phyloP scores from a whole-genome alignment of 1,140 invertebrate genomes.

The Geopemphigus sp. region DNA sequence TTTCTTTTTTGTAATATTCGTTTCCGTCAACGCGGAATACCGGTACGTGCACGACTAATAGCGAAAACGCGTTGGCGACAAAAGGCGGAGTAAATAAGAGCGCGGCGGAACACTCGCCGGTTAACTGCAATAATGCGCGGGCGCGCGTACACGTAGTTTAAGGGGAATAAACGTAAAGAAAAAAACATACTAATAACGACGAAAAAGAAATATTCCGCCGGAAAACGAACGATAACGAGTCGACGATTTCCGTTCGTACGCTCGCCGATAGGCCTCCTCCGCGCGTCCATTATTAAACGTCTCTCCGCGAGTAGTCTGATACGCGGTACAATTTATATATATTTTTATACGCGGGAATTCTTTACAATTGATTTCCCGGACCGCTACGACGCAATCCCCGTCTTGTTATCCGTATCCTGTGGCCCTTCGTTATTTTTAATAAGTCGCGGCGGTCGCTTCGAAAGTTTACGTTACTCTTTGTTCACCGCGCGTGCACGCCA shows the following conservation, averaged over 20 bases:
- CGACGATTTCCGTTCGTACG: slow-evolving; percentile 7
- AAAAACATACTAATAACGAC: too few species aligned
- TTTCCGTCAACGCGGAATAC: too few species aligned
- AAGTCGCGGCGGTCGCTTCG: not conserved
- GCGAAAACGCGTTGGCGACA: too few species aligned
- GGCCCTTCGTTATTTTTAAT: slow-evolving; percentile 41
- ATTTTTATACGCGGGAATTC: not conserved
- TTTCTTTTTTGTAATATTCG: too few species aligned
- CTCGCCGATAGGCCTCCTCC: not conserved
- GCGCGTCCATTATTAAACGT: not conserved
- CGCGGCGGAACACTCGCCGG: too few species aligned
- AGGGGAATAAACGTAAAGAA: too few species aligned
- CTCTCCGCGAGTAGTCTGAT: not conserved
- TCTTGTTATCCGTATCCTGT: slow-evolving; percentile 32
- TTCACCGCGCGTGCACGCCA: too few species aligned
- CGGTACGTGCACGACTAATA: too few species aligned
- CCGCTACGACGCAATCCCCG: not conserved
- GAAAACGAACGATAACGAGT: slow-evolving; percentile 7
- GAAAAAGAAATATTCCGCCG: not conserved
- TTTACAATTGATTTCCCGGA: slow-evolving; percentile 40
- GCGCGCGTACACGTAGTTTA: too few species aligned
- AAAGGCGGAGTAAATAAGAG: too few species aligned
- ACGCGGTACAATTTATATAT: not conserved
- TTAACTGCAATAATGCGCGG: too few species aligned
- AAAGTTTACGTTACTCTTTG: not conserved